These are phyloP conservation scores for Geotrypetes seraphini DNA, from an alignment of 2,797 vertebrate species.

Conservation along the genomic window DNA sequence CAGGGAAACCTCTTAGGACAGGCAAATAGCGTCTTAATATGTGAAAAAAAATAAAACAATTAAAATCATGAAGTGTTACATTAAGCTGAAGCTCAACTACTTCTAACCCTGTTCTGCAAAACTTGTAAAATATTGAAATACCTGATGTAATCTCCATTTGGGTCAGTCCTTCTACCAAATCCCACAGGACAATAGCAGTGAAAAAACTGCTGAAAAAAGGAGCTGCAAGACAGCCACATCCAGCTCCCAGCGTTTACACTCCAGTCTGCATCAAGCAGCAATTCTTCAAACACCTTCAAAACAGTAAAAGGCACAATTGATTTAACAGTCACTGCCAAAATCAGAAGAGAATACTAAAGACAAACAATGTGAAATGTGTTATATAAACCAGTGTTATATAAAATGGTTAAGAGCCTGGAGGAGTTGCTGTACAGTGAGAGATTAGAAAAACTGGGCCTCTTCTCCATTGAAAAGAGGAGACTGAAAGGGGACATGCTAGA, in stretches of 20 bases:
- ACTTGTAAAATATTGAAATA: slow-evolving; percentile 26
- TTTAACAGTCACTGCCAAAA: background rate
- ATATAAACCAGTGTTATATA: no score
- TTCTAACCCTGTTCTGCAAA: accelerated
- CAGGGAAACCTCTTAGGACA: slow-evolving; percentile 77
- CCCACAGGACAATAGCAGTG: slow-evolving; percentile 91
- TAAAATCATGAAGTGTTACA: no score
- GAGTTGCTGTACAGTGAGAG: no score
- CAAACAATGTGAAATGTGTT: no score
- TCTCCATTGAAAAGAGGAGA: no score
- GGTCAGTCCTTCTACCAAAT: slow-evolving; percentile 84
- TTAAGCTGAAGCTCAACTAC: background rate
- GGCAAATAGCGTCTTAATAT: slow-evolving; percentile 77
- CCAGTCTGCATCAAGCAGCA: slow-evolving; percentile 91
- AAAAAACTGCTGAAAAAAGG: slow-evolving; percentile 94
- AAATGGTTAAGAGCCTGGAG: no score
- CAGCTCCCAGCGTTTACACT: slow-evolving; percentile 93
- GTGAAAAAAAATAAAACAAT: slow-evolving; percentile 4
- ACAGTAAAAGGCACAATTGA: background rate
- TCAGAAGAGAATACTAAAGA: no score
- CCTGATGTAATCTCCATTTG: slow-evolving; percentile 90
- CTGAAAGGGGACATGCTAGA: no score
- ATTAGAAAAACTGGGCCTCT: no score
- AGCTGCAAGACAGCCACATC: slow-evolving; percentile 97
- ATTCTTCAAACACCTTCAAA: slow-evolving; percentile 83